These are phyloP conservation scores for Eudemis profundana DNA, from an alignment of 2,888 invertebrate genomes.

Conservation along the genomic window DNA sequence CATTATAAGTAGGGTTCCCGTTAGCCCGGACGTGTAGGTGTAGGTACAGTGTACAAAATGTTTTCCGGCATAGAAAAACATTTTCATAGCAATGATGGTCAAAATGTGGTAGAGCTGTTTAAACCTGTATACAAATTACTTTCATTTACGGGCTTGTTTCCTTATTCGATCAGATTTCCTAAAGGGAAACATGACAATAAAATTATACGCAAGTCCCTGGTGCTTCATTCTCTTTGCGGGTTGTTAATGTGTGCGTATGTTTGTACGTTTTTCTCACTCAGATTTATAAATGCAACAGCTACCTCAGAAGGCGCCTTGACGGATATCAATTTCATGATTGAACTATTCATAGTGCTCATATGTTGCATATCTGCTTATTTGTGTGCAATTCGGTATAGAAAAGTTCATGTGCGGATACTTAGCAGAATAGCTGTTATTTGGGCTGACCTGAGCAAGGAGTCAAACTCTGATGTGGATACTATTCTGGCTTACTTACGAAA, in stretches of 20 bases:
- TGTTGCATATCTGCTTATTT: not conserved
- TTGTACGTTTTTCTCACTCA: not conserved
- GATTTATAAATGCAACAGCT: not conserved
- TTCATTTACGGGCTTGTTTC: not conserved
- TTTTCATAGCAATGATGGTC: not conserved
- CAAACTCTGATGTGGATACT: not conserved
- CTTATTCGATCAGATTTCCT: not conserved
- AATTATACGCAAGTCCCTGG: not conserved
- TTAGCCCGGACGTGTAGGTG: too few species aligned
- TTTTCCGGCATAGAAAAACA: not conserved
- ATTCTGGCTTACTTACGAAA: not conserved
- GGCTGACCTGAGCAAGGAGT: not conserved
- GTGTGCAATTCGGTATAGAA: not conserved
- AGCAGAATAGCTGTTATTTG: not conserved
- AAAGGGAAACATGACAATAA: not conserved
- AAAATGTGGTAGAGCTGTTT: not conserved
- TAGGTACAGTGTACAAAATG: too few species aligned
- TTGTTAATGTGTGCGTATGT: not conserved
- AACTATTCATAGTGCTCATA: not conserved
- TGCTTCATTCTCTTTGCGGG: not conserved
- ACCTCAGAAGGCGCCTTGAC: not conserved
- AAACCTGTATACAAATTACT: not conserved
- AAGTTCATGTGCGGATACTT: not conserved
- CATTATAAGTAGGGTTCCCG: too few species aligned
- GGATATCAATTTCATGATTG: constrained; percentile 1